Evolutionary conservation across 64 coral and sea anemone species (phyloP), one percentile per base, ranked within the genome.

Genomic region (Exaiptasia diaphana): DNA sequence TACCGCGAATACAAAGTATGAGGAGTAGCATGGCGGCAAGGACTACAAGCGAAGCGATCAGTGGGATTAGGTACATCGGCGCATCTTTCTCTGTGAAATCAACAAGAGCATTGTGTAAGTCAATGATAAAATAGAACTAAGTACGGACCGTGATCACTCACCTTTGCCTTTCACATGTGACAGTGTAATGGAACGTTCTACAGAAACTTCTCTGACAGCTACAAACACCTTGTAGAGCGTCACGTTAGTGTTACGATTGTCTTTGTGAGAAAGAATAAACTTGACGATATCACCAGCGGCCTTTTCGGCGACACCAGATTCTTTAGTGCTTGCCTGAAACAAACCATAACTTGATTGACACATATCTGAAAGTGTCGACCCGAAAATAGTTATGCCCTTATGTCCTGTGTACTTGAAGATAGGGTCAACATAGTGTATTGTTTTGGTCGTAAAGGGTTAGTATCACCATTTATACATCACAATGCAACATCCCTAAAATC

Each of bases 31-130:
- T 95, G 36, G 91, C 91, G 55, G 91, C 91, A 35, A 95, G 58
- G 10, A 95, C 91, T 17, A 95, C 91, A 4, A 95, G 81, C 41
- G 91, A 95, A 0, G 91, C 91, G 57, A 95, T 95, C 26, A 95
- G 36, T 25, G 91, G 91, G 27, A 95, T 95, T 8, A 95, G 58
- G 52, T 89, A 95, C 15, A 83, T 84, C 4, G 85, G 91, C 37
- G 91, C 80, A 48, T 75, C 91, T 83, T 63, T 65, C 21, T 65
- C 61, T 65, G 27, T 45, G 3, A 43, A 89, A 37, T 28, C 31
- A 81, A 38, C 3, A 50, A 43, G 20, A 50, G 5, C 7, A 68
- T 18, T 10, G 38, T 39, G 7, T 17, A 20, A 45, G 1, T 15
- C 14, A 17, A 36, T 17, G 3, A 80, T 24, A 28, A 33, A 18